Percentiles rank a stretch among this genome's conserved stretches.
phyloP scores from a whole-genome alignment of 2,888 invertebrate species.

The Drosophila eohydei region DNA sequence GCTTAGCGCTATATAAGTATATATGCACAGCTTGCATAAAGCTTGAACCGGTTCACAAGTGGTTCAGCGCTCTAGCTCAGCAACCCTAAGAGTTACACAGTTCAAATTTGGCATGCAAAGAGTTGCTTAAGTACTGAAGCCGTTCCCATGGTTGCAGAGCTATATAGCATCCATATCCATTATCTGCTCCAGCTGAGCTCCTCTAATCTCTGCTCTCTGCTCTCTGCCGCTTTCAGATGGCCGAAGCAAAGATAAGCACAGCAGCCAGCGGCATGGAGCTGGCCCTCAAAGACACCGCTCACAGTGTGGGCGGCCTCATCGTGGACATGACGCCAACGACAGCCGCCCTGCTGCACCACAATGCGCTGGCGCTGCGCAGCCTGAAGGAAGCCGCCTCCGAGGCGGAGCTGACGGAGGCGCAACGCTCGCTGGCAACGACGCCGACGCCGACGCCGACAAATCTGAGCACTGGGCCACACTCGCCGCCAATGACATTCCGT shows the following conservation, averaged over 20 bases:
- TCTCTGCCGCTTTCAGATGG: slow-evolving; percentile 70
- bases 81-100: neutral
- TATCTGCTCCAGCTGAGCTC: neutral
- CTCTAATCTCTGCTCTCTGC: neutral
- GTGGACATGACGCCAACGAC: slow-evolving; percentile 82
- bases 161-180: neutral
- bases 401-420: slow-evolving; percentile 61
- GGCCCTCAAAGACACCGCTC: slow-evolving; percentile 70
- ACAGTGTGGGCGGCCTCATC: slow-evolving; percentile 62
- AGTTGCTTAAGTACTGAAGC: accelerated
- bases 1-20: too few relatives aligned
- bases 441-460: slow-evolving; percentile 78
- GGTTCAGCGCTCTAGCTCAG: neutral
- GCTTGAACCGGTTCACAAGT: neutral
- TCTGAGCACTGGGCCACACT: slow-evolving; percentile 68
- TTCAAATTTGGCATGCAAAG: neutral
- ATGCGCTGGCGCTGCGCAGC: slow-evolving; percentile 75
- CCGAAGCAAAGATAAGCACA: slow-evolving; percentile 79
- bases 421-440: slow-evolving; percentile 54
- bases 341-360: slow-evolving; percentile 79
- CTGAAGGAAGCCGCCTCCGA: slow-evolving; percentile 77
- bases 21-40: too few relatives aligned
- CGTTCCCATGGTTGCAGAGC: neutral
- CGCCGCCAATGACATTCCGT: slow-evolving; percentile 81
- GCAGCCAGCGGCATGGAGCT: slow-evolving; percentile 81